Evolutionary conservation across 2,888 invertebrate genomes (phyloP).

Genomic region (Perithous albicinctus): DNA sequence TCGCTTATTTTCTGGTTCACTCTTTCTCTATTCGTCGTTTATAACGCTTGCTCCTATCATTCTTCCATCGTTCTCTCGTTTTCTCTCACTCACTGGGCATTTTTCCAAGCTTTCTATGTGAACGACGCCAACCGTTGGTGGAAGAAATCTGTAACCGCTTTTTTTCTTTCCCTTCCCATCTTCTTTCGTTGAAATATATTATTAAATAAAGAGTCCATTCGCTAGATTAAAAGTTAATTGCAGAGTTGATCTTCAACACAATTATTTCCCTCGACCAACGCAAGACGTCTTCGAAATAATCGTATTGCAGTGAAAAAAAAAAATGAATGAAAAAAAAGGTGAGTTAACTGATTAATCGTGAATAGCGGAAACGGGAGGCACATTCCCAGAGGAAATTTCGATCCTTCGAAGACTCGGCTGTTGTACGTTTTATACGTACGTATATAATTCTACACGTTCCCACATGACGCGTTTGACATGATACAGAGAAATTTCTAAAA

Average conservation of each 20-base stretch:
- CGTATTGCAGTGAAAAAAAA: conserved; percentile 19
- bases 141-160: background rate
- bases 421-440: conserved; percentile 19
- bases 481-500: conserved; percentile 15
- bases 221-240: background rate
- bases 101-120: conserved; percentile 20
- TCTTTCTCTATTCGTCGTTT: conserved; percentile 1
- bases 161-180: background rate
- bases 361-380: background rate
- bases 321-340: conserved; percentile 4
- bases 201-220: background rate
- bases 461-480: conserved; percentile 27
- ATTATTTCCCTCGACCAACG: background rate
- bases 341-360: conserved; percentile 18
- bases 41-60: background rate
- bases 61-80: conserved; percentile 8
- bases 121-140: background rate
- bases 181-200: background rate
- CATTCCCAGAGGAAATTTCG: background rate
- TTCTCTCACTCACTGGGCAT: conserved; percentile 21
- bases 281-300: background rate
- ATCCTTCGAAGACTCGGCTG: background rate
- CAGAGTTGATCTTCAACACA: background rate
- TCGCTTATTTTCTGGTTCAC: conserved; percentile 28
- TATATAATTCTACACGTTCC: conserved; percentile 8